Evolutionary conservation across 2,888 invertebrate species (phyloP).

Genomic region (Ctena decussata): DNA sequence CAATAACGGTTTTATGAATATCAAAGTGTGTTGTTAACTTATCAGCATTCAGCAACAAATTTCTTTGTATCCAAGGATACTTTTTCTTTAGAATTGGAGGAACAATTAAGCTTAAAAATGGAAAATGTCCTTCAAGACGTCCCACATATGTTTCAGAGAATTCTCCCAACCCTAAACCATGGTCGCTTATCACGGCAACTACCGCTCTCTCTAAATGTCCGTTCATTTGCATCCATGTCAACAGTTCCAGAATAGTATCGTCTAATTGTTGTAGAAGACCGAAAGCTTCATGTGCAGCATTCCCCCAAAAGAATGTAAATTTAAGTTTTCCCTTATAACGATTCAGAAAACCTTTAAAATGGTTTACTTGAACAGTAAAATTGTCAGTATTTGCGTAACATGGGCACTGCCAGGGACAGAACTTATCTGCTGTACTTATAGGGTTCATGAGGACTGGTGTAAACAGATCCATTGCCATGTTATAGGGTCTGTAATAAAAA

Average conservation of each 20-base stretch:
- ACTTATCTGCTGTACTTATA: conserved; percentile 32
- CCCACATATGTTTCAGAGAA: conserved; percentile 90
- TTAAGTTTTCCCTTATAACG: conserved; percentile 89
- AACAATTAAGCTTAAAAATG: too few species aligned
- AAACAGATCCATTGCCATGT: too few species aligned
- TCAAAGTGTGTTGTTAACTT: conserved; percentile 94
- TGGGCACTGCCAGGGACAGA: not conserved
- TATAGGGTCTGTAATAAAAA: too few species aligned
- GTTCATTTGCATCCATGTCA: conserved; percentile 87
- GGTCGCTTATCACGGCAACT: conserved; percentile 91
- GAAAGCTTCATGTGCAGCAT: conserved; percentile 94
- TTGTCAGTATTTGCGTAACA: too few species aligned
- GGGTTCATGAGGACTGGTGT: conserved; percentile 75
- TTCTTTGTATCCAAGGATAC: conserved; percentile 90
- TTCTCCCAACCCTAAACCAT: conserved; percentile 88
- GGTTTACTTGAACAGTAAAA: too few species aligned
- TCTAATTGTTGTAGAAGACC: conserved; percentile 91
- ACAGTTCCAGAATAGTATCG: conserved; percentile 89
- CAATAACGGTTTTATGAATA: conserved; percentile 92
- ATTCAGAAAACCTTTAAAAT: too few species aligned
- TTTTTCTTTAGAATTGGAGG: conserved; percentile 91
- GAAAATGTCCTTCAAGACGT: conserved; percentile 91
- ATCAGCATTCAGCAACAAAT: conserved; percentile 90
- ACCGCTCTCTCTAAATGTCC: conserved; percentile 76
- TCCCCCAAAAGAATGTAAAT: conserved; percentile 95